Conservation (phyloP, 1,140 invertebrate species). For the Mycetomoellerius zeteki region DNA sequence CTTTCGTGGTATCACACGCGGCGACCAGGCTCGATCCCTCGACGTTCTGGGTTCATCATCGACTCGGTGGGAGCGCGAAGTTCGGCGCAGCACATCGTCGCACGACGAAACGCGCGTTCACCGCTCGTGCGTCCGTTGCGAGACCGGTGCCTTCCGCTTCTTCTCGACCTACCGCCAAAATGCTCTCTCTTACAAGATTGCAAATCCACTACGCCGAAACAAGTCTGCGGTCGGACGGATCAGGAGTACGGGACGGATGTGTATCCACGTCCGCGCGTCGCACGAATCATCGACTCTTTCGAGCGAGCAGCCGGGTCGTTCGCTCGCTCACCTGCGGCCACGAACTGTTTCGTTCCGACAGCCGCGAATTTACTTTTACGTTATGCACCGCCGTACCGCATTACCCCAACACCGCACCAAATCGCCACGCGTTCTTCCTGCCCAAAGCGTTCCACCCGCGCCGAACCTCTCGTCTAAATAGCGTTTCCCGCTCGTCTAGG, state of each 20-base stretch:
- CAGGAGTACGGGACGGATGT: background rate
- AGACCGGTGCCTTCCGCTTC: background rate
- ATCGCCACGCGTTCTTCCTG: background rate
- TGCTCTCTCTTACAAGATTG: conserved; percentile 21
- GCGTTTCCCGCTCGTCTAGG: no score
- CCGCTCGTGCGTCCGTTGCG: no score
- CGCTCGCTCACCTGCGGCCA: conserved; percentile 35
- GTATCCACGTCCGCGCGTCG: background rate
- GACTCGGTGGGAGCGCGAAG: background rate
- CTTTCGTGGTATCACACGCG: background rate
- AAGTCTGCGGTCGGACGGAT: no score
- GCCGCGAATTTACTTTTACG: conserved; percentile 34
- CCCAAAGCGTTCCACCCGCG: background rate
- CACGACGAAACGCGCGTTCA: background rate
- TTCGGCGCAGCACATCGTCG: background rate
- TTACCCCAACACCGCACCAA: background rate
- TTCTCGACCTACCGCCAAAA: background rate
- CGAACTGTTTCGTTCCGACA: no score
- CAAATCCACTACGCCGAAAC: background rate
- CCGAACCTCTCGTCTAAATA: background rate
- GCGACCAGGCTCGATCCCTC: background rate
- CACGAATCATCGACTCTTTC: conserved; percentile 24
- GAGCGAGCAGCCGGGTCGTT: conserved; percentile 16
- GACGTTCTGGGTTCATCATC: background rate
- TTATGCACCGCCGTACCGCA: background rate